phyloP scores from a whole-genome alignment of 2,113 vertebrate species.

The Podarcis muralis region DNA sequence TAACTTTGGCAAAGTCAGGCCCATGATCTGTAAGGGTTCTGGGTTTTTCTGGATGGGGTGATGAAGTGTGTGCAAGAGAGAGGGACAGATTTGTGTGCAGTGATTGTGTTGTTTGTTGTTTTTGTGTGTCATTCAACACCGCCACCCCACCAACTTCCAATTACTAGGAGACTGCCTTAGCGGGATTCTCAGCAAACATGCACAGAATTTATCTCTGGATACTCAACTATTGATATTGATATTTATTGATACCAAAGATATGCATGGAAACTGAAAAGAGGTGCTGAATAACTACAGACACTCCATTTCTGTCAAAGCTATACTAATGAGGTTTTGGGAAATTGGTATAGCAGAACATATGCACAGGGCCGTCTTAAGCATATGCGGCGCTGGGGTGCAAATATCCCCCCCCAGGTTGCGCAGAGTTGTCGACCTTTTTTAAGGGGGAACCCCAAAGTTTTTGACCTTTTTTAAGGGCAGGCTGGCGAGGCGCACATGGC shows the following conservation, averaged over 20 bases:
- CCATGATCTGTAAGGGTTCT: not conserved
- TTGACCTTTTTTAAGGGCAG: too few relatives aligned
- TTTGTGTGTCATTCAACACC: not conserved
- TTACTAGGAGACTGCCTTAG: too few relatives aligned
- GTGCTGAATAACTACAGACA: not conserved
- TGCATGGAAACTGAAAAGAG: not conserved
- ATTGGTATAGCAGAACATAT: not conserved
- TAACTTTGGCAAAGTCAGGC: not conserved
- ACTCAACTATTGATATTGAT: not conserved
- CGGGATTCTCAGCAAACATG: not conserved
- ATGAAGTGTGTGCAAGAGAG: not conserved
- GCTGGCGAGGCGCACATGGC: too few relatives aligned
- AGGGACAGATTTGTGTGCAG: not conserved
- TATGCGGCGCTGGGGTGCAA: too few relatives aligned
- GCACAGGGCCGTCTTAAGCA: too few relatives aligned
- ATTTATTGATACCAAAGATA: not conserved
- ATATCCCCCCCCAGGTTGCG: too few relatives aligned
- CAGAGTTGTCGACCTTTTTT: too few relatives aligned
- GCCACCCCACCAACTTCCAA: not conserved
- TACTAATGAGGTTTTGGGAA: not conserved
- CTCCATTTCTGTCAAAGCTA: not conserved
- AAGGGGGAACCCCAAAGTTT: too few relatives aligned
- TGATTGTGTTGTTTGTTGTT: not conserved
- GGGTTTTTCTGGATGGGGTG: not conserved
- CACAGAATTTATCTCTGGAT: too few relatives aligned